Evolutionary conservation across 2,113 vertebrate genomes (phyloP), one percentile per base, ranked within the genome.

Genomic region (Crotophaga sulcirostris): DNA sequence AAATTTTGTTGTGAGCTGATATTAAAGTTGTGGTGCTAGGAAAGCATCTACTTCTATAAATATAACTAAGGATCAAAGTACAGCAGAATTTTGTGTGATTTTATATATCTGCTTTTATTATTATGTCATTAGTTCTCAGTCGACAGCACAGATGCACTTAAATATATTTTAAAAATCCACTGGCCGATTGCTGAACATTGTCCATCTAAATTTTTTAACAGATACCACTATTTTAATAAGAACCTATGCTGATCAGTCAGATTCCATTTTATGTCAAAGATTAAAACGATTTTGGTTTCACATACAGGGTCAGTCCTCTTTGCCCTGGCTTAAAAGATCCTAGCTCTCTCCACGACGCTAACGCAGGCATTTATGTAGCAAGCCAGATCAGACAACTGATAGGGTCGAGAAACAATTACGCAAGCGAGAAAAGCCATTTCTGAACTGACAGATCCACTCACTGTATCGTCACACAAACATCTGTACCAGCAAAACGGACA

Each of bases 391-490:
- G 13, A 20, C 38, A 70, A 77, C 56, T 6, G 60, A 56, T 14
- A 38, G 0, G 1, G 69, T 6, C 1, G 1, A 72, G 70, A 82
- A 94, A 68, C 26, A 63, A 67, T 59, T 67, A 73, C 45, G 55
- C 5, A 2, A 74, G 20, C 13, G 42, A 59, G 73, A 86, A 89
- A 67, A 89, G 94, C 60, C 29, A 31, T 55, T 93, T 86, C 42
- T 92, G 86, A 86, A 33, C 55, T 16, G 28, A 77, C 86, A 81
- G 59, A 84, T 67, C 47, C 44, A n/a, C 34, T 84, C 86, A 14
- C 83, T 60, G 73, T 72, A 86, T 94, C 47, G 3, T 51, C 78
- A 84, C 79, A 87, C 93, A 90, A 89, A 93, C 89, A 94, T 80
- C 86, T 81, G 89, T 8, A 77, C 83, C 80, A 87, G 76, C 42